A percentile compares a stretch with the other conserved stretches of the same genome.
phyloP scores from a whole-genome alignment of 2,888 invertebrate genomes.

The Thymelicus acteon region DNA sequence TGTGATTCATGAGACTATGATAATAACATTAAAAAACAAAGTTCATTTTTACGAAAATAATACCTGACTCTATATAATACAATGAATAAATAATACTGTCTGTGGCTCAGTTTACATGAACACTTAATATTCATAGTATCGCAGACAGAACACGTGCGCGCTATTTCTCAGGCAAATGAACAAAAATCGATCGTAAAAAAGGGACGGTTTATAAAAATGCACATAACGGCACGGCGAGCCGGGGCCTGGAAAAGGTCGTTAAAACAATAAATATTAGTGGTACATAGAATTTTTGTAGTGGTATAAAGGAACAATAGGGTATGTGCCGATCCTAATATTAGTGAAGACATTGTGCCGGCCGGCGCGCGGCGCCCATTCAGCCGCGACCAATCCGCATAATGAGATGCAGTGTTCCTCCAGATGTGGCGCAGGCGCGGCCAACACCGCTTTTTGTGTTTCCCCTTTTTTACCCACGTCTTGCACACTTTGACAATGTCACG shows the following conservation, averaged over 20 bases:
- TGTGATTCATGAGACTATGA: background rate
- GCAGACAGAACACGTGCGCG: constrained; percentile 32
- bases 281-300: constrained; percentile 1
- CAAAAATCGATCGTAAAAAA: constrained; percentile 36
- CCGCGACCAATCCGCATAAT: constrained; percentile 78
- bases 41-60: background rate
- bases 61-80: constrained; percentile 14
- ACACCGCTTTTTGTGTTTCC: constrained; percentile 70
- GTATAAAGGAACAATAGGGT: constrained; percentile 41
- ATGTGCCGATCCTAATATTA: constrained; percentile 36
- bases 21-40: background rate
- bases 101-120: constrained; percentile 28
- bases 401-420: constrained; percentile 80
- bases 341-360: constrained; percentile 39
- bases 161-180: constrained; percentile 34
- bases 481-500: constrained; percentile 52
- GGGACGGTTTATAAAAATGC: constrained; percentile 34
- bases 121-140: constrained; percentile 36
- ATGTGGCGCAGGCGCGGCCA: constrained; percentile 81
- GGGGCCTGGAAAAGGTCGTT: constrained; percentile 31
- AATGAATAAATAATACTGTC: constrained; percentile 29
- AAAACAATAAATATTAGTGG: constrained; percentile 38
- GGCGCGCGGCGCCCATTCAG: constrained; percentile 59
- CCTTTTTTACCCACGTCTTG: constrained; percentile 56
- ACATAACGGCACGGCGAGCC: constrained; percentile 21